Percentiles rank a stretch among this genome's conserved stretches.
Conservation (phyloP, 2,888 invertebrate genomes). For the Tridacna gigas region DNA sequence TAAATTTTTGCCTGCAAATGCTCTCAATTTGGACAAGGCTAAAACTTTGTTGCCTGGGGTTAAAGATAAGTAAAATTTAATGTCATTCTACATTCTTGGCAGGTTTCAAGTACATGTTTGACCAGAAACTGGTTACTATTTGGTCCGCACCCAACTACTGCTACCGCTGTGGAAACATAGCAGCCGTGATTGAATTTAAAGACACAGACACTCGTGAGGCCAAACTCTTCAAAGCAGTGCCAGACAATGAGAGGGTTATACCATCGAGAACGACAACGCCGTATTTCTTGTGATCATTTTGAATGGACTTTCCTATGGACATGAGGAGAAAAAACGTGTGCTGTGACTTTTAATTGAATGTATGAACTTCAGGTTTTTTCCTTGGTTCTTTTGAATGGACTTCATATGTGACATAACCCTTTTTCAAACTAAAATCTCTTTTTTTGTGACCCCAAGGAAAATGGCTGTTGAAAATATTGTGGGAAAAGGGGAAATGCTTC, state of each 20-base stretch:
- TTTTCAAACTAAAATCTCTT: too few species aligned
- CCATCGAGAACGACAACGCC: slow-evolving; percentile 97
- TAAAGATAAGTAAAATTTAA: too few species aligned
- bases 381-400: too few species aligned
- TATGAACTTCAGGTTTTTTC: too few species aligned
- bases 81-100: slow-evolving; percentile 59
- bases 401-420: too few species aligned
- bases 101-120: slow-evolving; percentile 99
- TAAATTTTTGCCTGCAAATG: too few species aligned
- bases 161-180: slow-evolving; percentile 99
- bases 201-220: slow-evolving; percentile 90
- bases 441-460: too few species aligned
- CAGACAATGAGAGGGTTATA: slow-evolving; percentile 96
- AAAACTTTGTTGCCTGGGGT: too few species aligned
- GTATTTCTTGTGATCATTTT: slow-evolving; percentile 89
- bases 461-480: too few species aligned
- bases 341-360: too few species aligned
- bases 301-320: neutral
- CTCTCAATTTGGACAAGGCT: too few species aligned
- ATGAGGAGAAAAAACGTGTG: neutral
- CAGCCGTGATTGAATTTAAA: slow-evolving; percentile 95
- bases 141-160: slow-evolving; percentile 99
- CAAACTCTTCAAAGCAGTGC: slow-evolving; percentile 97
- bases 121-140: slow-evolving; percentile 97
- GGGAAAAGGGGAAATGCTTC: too few species aligned